Percentiles rank a stretch among this genome's conserved stretches.
These are phyloP conservation scores for Musca domestica DNA, from an alignment of 1,140 invertebrate species.

Conservation along the genomic window DNA sequence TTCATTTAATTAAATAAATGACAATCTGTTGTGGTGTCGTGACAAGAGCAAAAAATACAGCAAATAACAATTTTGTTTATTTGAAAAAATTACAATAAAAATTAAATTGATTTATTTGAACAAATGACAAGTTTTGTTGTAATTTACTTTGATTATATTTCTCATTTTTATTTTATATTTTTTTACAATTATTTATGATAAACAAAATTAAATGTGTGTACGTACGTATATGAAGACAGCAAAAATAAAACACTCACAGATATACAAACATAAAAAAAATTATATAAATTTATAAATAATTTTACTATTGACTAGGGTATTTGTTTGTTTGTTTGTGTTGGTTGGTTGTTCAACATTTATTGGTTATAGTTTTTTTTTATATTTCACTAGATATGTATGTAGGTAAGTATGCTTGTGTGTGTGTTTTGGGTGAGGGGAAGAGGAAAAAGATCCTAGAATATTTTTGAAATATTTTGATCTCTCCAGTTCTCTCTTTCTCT, in stretches of 20 bases:
- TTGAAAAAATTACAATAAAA: no score
- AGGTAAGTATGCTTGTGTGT: no score
- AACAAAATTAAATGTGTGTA: slow-evolving; percentile 1
- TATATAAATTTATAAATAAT: slow-evolving; percentile 40
- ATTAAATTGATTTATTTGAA: no score
- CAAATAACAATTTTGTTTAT: no score
- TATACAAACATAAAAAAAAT: slow-evolving; percentile 8
- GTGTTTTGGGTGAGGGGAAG: no score
- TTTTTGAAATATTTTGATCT: no score
- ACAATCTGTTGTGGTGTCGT: no score
- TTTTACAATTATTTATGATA: slow-evolving; percentile 16
- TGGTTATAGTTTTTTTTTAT: not conserved
- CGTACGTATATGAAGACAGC: not conserved
- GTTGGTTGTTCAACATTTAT: not conserved
- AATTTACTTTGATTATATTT: slow-evolving; percentile 9
- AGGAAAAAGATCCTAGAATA: no score
- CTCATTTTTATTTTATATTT: slow-evolving; percentile 8
- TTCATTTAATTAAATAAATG: slow-evolving; percentile 9
- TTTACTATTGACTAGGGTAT: slow-evolving; percentile 54
- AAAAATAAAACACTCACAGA: slow-evolving; percentile 19
- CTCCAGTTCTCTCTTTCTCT: no score
- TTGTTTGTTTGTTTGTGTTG: slow-evolving; percentile 34
- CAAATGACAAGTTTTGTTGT: no score
- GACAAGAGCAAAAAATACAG: no score
- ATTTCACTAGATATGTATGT: no score